These are phyloP conservation scores for Drosophila carrolli DNA, from an alignment of 1,140 invertebrate species.

Conservation along the genomic window DNA sequence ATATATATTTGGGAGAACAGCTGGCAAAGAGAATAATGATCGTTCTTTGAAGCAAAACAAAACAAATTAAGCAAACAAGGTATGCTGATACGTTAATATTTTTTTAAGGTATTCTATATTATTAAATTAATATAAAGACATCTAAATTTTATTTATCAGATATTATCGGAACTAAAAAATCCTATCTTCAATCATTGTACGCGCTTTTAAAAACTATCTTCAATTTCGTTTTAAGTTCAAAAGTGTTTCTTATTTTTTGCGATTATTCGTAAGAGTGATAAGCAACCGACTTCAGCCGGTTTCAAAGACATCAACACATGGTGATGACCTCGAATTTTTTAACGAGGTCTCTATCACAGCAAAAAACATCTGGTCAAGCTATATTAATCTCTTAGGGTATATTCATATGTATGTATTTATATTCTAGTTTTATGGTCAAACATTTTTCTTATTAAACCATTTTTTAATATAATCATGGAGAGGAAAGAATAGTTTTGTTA, in stretches of 20 bases:
- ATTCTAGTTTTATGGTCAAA: no score
- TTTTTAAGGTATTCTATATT: no score
- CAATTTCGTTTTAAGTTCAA: no score
- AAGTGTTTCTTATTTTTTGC: background rate
- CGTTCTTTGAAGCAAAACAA: constrained; percentile 3
- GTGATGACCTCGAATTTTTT: background rate
- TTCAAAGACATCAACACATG: background rate
- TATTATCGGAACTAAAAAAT: no score
- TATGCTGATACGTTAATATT: background rate
- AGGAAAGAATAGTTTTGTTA: no score
- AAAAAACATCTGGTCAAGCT: background rate
- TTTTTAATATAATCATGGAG: no score
- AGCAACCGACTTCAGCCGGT: background rate
- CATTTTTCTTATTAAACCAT: no score
- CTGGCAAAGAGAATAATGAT: constrained; percentile 15
- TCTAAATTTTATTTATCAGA: no score
- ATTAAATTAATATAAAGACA: no score
- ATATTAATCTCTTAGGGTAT: background rate
- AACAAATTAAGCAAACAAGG: background rate
- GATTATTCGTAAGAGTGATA: constrained; percentile 4
- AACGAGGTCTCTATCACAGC: background rate
- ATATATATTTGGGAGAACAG: constrained; percentile 9
- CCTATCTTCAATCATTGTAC: no score
- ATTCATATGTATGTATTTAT: no score
- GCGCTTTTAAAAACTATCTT: no score